Base-by-base conservation (phyloP, 2,113 vertebrate genomes). In the Cebidichthys violaceus region DNA sequence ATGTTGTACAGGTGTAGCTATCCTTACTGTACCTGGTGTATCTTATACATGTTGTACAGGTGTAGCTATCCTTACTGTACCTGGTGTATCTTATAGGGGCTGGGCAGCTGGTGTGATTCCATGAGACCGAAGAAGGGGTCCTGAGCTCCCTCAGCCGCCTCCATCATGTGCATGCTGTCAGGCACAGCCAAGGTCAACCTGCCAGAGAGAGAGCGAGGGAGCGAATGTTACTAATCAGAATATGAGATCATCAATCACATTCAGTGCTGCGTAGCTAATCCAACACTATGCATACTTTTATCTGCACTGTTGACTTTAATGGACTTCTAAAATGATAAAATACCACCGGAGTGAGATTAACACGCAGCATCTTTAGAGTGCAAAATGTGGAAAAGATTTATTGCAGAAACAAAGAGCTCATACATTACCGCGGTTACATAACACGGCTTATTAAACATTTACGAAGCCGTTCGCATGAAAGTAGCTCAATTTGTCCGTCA, bases 61-160 rank as follows among this genome's bases (percentile, higher is more conserved):
- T n/a, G n/a, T n/a, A n/a, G n/a, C n/a, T n/a, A n/a, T n/a, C n/a
- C n/a, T n/a, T n/a, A n/a, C 59, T 43, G 33, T 76, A 96, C 96
- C 95, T 94, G 94, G 70, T 91, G 91, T 61, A 94, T 91, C 59
- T 81, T 73, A 2, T 79, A 83, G 52, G 96, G 96, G 60, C 94
- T 95, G 18, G 95, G 95, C 20, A 96, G 90, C 4, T 86, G 50
- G 2, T 89, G 87, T 69, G 92, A 77, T 1, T 86, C 88, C 95
- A 97, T 96, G 77, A 94, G 75, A 35, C 96, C 96, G 69, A 97
- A 97, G 86, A 97, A 97, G 0, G 96, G 96, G 69, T 96, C 95
- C 37, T 94, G 95, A 7, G 96, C 96, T 75, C 94, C 92, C 75
- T 96, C 96, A 11, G 93, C 79, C 55, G 78, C 82, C 74, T 95